phyloP scores from a whole-genome alignment of 2,888 invertebrate species.

The Phytoseiulus persimilis region DNA sequence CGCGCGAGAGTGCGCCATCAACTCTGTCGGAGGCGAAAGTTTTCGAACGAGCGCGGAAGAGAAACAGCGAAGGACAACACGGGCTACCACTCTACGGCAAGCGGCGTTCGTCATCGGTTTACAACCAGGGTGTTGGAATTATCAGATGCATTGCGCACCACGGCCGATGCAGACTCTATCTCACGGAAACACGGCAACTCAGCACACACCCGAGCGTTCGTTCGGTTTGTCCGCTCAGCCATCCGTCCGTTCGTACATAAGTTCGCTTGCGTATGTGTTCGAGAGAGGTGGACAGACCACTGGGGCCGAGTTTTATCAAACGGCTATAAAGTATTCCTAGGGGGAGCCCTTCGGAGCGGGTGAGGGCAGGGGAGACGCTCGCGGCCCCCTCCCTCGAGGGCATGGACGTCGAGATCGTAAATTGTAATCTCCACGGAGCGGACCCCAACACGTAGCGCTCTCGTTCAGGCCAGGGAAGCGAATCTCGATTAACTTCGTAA shows the following conservation, averaged over 20 bases:
- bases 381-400: neutral
- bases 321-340: conserved; percentile 5
- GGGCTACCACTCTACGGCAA: neutral
- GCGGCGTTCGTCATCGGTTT: neutral
- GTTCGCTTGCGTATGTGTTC: neutral
- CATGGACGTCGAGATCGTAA: neutral
- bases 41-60: neutral
- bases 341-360: too few species aligned
- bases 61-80: neutral
- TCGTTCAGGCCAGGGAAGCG: neutral
- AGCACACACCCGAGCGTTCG: neutral
- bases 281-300: neutral
- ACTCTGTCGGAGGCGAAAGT: neutral
- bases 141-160: neutral
- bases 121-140: neutral
- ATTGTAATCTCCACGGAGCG: neutral
- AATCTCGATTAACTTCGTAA: neutral
- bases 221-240: neutral
- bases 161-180: neutral
- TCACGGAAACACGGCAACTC: neutral
- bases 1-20: too few species aligned
- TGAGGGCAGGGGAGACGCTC: too few species aligned
- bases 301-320: neutral
- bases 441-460: neutral
- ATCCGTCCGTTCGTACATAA: neutral